Conservation (phyloP, 2,113 vertebrate species). For the Odocoileus virginianus region DNA sequence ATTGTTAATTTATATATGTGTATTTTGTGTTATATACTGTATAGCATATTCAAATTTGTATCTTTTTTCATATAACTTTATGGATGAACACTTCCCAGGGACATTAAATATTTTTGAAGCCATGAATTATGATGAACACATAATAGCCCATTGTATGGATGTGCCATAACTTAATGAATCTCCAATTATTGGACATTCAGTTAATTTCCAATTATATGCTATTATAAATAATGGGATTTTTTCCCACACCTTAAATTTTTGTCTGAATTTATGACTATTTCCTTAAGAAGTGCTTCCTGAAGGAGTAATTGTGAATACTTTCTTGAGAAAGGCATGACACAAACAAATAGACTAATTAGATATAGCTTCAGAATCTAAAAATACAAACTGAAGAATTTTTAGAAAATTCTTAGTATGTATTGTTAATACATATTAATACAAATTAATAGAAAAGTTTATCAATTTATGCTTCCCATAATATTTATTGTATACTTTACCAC, state of each 20-base stretch:
- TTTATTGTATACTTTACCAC: neutral
- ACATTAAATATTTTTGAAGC: conserved; percentile 58
- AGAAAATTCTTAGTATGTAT: neutral
- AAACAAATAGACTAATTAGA: conserved; percentile 31
- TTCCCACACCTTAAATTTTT: conserved; percentile 50
- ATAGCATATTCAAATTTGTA: conserved; percentile 46
- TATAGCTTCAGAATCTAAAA: neutral
- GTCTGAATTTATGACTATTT: conserved; percentile 42
- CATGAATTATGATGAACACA: conserved; percentile 32
- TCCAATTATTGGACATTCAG: neutral
- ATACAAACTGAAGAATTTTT: neutral
- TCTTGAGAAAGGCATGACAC: neutral
- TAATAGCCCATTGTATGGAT: conserved; percentile 14
- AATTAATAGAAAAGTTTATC: neutral
- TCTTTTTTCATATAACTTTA: conserved; percentile 46
- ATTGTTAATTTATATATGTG: conserved; percentile 25
- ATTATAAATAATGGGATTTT: conserved; percentile 52
- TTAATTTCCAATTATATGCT: conserved; percentile 31
- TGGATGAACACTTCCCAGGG: conserved; percentile 39
- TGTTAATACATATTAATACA: neutral
- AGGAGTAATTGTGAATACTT: conserved; percentile 41
- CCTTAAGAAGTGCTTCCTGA: conserved; percentile 30
- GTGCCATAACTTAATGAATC: conserved; percentile 49
- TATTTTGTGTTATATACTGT: conserved; percentile 24
- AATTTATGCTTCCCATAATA: neutral